Conservation (phyloP, 2,888 invertebrate species). For the Drosophila helvetica region DNA sequence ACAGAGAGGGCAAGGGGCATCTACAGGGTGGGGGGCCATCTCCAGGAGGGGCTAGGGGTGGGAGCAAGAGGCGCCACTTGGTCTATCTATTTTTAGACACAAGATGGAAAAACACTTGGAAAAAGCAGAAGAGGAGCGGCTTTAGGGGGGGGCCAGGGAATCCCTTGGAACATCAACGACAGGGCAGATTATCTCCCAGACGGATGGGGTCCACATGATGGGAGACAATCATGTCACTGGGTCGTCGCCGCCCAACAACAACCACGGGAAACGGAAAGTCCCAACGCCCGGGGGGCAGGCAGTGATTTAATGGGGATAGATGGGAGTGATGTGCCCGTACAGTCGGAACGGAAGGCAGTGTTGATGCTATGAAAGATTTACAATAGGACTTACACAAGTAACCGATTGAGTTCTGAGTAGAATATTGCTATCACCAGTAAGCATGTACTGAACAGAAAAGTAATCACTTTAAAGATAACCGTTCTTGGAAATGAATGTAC, state of each 20-base stretch:
- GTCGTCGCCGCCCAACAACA: conserved; percentile 22
- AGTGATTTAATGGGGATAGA: not conserved
- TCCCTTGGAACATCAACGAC: conserved; percentile 11
- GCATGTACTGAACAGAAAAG: not conserved
- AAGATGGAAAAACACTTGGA: conserved; percentile 4
- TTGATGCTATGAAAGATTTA: not conserved
- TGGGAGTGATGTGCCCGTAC: not conserved
- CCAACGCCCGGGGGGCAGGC: not conserved
- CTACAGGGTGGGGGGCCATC: not conserved
- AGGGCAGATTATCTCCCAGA: conserved; percentile 11
- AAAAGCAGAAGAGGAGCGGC: not conserved
- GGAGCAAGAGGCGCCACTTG: conserved; percentile 1
- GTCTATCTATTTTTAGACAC: conserved; percentile 19
- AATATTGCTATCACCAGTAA: not conserved
- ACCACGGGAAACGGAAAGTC: conserved; percentile 3
- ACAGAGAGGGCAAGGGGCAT: not conserved
- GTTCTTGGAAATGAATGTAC: no score
- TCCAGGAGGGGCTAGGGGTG: not conserved
- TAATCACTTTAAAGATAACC: no score
- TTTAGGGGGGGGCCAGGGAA: conserved; percentile 4
- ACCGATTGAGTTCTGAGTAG: not conserved
- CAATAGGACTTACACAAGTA: not conserved
- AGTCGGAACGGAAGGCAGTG: not conserved
- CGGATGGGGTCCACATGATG: conserved; percentile 1
- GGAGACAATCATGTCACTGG: conserved; percentile 56